These are phyloP conservation scores for Onychomys arenicola DNA, from an alignment of 2,797 vertebrate species.

Conservation along the genomic window DNA sequence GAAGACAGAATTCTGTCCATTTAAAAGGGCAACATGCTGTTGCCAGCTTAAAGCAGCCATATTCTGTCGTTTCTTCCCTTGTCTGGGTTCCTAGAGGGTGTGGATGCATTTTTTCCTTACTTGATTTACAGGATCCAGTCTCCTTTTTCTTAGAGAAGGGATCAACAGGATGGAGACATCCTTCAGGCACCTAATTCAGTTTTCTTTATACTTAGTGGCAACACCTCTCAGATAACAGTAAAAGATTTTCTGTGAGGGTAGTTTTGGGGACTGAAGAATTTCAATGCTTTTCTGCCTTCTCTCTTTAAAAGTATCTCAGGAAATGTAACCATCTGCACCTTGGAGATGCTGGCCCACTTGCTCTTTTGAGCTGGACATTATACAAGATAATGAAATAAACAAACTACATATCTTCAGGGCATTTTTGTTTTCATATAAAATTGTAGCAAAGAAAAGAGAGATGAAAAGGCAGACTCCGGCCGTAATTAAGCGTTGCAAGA, in stretches of 20 bases:
- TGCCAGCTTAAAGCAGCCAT: neutral
- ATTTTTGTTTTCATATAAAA: constrained; percentile 57
- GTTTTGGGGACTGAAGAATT: neutral
- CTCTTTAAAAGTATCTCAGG: constrained; percentile 47
- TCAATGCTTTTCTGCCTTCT: constrained; percentile 45
- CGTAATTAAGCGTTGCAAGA: constrained; percentile 63
- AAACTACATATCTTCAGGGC: neutral
- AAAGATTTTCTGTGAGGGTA: constrained; percentile 62
- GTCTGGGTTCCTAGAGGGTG: neutral
- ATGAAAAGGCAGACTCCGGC: constrained; percentile 42
- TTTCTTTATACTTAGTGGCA: constrained; percentile 61
- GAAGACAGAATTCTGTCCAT: neutral
- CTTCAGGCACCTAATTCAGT: constrained; percentile 20
- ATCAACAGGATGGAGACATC: neutral
- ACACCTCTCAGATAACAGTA: constrained; percentile 57
- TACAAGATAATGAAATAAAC: constrained; percentile 60
- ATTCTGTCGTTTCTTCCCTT: neutral
- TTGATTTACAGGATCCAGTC: neutral
- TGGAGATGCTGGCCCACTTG: neutral
- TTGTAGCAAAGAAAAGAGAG: constrained; percentile 62
- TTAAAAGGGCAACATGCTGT: neutral
- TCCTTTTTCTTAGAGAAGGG: neutral
- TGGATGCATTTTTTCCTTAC: neutral
- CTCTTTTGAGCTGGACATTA: neutral
- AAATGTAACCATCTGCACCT: constrained; percentile 25